phyloP scores from a whole-genome alignment of 2,113 vertebrate genomes.

The Numenius arquata region DNA sequence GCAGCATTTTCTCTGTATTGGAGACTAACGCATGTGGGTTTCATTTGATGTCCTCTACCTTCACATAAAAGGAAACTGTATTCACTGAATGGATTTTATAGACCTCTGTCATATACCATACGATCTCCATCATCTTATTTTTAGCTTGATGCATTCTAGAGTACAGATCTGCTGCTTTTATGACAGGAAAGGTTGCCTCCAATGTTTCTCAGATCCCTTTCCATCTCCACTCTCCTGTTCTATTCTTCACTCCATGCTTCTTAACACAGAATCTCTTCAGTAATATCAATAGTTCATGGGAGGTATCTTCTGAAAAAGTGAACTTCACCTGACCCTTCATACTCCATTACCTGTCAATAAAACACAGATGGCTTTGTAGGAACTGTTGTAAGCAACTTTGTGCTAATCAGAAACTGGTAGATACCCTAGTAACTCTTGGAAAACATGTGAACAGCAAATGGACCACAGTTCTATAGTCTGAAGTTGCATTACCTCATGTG shows the following conservation, averaged over 20 bases:
- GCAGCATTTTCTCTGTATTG: fast-evolving
- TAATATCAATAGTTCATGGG: neutral
- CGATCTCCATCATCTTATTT: neutral
- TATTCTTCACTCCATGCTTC: neutral
- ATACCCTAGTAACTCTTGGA: neutral
- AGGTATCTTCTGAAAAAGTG: neutral
- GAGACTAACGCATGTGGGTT: neutral
- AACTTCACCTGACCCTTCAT: neutral
- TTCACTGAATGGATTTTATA: neutral
- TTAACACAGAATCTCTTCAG: neutral
- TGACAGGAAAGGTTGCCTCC: neutral
- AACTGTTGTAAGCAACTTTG: neutral
- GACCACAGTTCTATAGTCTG: neutral
- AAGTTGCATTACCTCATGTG: neutral
- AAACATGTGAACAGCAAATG: neutral
- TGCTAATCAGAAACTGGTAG: neutral
- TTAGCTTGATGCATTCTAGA: neutral
- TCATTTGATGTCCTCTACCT: neutral
- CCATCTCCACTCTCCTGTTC: neutral
- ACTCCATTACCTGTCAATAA: neutral
- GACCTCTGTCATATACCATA: neutral
- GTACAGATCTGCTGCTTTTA: neutral
- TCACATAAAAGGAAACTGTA: neutral
- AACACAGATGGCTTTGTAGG: neutral
- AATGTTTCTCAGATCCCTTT: neutral